Evolutionary conservation across 2,797 vertebrate genomes (phyloP), one percentile per base, ranked within the genome.

Genomic region (Pempheris klunzingeri): DNA sequence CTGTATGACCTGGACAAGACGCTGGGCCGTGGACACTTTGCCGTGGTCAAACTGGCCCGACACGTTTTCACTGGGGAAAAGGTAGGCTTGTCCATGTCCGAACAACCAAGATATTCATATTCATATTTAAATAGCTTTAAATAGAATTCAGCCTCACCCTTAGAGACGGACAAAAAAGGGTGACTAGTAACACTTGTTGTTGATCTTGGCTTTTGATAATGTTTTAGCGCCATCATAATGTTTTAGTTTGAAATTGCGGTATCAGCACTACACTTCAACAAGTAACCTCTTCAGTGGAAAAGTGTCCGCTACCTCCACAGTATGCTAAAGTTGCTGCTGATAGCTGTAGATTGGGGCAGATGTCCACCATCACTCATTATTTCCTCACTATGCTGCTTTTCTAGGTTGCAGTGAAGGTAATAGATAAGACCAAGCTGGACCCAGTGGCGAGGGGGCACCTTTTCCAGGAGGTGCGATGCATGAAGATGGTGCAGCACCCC

Each of bases 1-100:
- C 94, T 99, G 61, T 99, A 99, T 11, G 98, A 99, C 90, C 94
- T 99, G 94, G 98, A 99, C 94, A 99, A 99, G 94, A 99, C 98
- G 46, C 91, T 99, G 92, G 98, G 98, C 41, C 97, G 98, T 15
- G 98, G 98, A 55, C 98, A 99, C 82, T 99, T 99, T 80, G 98
- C 98, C 17, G 98, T 99, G 88, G 98, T 99, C 75, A 99, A 99
- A 91, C 94, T 99, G 81, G 98, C 98, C 62, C 97, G 98, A 24
- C 98, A 99, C 12, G 98, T 99, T 41, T 99, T 99, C 75, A 99
- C 98, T 10, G 98, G 98, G 26, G 98, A 99, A 90, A 99, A 99
- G 93, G 93, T 94, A 73, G 1, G 9, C 62, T 13, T 0, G 4
- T n/a, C 12, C 44, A n/a, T 59, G 50, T 61, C 67, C 63, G 46